Percentiles rank a stretch among this genome's conserved stretches.
Evolutionary conservation across 2,797 vertebrate species (phyloP).

Genomic region (Kryptolebias ocellatus): DNA sequence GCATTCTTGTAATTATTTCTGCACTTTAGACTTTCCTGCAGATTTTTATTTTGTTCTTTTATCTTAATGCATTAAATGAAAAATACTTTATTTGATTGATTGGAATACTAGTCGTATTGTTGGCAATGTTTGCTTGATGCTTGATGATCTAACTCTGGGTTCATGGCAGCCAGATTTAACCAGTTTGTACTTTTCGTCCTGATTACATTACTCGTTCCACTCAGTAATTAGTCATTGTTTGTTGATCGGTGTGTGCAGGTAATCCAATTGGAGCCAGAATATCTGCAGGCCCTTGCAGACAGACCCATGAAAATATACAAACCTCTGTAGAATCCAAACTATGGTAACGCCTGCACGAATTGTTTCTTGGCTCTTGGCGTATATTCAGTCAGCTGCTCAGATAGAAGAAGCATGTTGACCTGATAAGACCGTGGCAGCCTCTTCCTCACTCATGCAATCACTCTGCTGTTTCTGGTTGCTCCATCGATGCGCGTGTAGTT

Average conservation of each 20-base stretch:
- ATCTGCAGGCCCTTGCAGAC: slow-evolving; percentile 4
- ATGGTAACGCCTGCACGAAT: slow-evolving; percentile 30
- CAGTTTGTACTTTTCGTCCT: too few species aligned
- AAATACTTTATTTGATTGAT: slow-evolving; percentile 15
- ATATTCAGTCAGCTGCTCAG: slow-evolving; percentile 34
- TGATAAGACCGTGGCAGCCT: slow-evolving; percentile 38
- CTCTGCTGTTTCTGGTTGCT: too few species aligned
- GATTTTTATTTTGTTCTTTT: background rate
- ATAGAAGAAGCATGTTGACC: slow-evolving; percentile 25
- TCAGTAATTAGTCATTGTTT: too few species aligned
- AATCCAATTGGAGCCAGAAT: slow-evolving; percentile 9
- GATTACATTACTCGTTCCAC: too few species aligned
- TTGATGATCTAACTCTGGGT: slow-evolving; percentile 21
- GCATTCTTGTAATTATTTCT: slow-evolving; percentile 2
- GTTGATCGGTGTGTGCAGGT: slow-evolving; percentile 42
- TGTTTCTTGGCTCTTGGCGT: slow-evolving; percentile 29
- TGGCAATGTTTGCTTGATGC: slow-evolving; percentile 19
- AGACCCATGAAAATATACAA: slow-evolving; percentile 65
- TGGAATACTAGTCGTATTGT: slow-evolving; percentile 31
- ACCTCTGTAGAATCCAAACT: slow-evolving; percentile 17
- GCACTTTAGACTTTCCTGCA: background rate
- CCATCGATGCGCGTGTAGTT: too few species aligned
- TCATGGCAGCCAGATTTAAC: slow-evolving; percentile 22
- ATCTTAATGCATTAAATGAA: slow-evolving; percentile 1
- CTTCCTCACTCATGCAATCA: slow-evolving; percentile 11